Conservation (phyloP, 1,140 invertebrate species). For the Cyclina sinensis region DNA sequence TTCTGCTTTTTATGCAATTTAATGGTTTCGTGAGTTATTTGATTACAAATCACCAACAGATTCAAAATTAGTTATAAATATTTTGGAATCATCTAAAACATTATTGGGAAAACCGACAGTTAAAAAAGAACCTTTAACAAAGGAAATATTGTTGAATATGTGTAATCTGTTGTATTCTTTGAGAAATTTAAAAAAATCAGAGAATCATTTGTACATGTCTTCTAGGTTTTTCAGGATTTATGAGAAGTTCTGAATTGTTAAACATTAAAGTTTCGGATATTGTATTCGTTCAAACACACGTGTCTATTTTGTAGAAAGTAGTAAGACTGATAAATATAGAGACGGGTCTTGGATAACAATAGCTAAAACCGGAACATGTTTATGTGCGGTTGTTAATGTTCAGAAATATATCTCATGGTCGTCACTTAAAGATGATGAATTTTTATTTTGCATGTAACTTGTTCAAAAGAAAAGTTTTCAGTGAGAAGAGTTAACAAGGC, state of each 20-base stretch:
- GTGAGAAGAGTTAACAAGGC: constrained; percentile 16
- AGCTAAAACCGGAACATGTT: constrained; percentile 39
- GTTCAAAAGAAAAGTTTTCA: neutral
- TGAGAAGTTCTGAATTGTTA: neutral
- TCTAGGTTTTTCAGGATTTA: neutral
- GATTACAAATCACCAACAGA: constrained; percentile 36
- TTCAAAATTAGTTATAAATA: constrained; percentile 32
- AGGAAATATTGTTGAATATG: neutral
- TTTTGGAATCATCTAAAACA: constrained; percentile 11
- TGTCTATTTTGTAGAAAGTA: constrained; percentile 2
- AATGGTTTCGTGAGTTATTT: constrained; percentile 50
- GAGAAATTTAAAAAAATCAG: constrained; percentile 31
- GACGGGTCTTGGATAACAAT: constrained; percentile 53
- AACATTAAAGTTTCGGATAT: neutral
- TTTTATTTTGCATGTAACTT: neutral
- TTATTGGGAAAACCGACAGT: neutral
- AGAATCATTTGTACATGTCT: constrained; percentile 25
- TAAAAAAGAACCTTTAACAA: constrained; percentile 34
- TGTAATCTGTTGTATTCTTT: neutral
- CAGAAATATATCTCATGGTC: constrained; percentile 4
- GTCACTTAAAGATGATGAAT: neutral
- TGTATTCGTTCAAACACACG: neutral
- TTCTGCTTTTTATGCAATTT: constrained; percentile 42
- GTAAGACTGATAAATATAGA: constrained; percentile 56
- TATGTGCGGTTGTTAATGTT: constrained; percentile 52